phyloP scores from a whole-genome alignment of 2,797 vertebrate genomes.

The Monodelphis domestica region DNA sequence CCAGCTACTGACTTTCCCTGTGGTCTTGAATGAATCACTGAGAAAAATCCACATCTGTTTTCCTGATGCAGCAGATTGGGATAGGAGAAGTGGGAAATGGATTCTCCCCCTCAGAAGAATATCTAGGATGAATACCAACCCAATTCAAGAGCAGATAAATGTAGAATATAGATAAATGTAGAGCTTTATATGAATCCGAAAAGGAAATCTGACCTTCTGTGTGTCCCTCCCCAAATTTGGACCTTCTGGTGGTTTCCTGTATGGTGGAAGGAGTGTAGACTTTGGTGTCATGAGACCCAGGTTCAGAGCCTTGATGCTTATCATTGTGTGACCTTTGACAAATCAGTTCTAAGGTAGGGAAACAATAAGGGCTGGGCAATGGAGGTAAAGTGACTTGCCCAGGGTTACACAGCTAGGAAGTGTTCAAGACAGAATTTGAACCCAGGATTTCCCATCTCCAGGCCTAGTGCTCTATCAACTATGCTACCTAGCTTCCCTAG shows the following conservation, averaged over 20 bases:
- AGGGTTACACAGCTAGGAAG: no score
- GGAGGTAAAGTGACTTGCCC: no score
- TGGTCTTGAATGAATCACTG: background rate
- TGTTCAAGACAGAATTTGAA: no score
- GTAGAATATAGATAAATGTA: background rate
- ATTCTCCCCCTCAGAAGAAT: constrained; percentile 6
- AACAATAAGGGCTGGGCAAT: no score
- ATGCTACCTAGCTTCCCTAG: no score
- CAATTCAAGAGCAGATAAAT: constrained; percentile 1
- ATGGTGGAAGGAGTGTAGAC: background rate
- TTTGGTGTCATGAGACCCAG: background rate
- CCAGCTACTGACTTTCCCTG: background rate
- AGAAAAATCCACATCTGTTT: background rate
- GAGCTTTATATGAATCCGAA: background rate
- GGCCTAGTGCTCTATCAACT: no score
- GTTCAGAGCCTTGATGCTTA: background rate
- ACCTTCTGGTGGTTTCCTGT: background rate
- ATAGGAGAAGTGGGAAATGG: background rate
- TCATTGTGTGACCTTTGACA: background rate
- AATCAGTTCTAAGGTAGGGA: no score
- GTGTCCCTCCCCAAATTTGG: background rate
- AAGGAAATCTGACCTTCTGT: background rate
- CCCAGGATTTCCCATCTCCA: no score
- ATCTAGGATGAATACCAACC: background rate
- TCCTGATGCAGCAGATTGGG: background rate